Base-by-base conservation (phyloP, 2,888 invertebrate species). In the Parnassius smintheus region DNA sequence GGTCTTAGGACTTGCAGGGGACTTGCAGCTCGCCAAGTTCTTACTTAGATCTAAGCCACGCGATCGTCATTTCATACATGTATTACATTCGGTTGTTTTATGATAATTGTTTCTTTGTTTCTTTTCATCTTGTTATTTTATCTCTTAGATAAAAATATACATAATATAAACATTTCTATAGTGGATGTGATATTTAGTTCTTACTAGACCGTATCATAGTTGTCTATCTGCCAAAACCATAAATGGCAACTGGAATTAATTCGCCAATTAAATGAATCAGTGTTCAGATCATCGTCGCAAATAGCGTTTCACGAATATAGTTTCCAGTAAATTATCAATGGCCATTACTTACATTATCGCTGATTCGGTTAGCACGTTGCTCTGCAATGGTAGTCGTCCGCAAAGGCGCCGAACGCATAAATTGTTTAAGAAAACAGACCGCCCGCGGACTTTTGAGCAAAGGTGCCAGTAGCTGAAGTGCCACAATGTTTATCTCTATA, bases 361-460 rank as follows among this genome's bases (percentile, higher is more conserved):
- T 77, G 83, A 88, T 86, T 87, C 80, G 79, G 85, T 85, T 83
- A 82, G 78, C 78, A 75, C 78, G 75, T 78, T 18, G 59, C 77
- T 71, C 68, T 69, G 61, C 68, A 46, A 18, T 64, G 66, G 77
- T 76, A 76, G 70, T 71, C 67, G 69, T 69, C 73, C 68, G 71
- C 77, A 85, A 86, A 87, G 83, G 80, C 80, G 82, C 86, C 85
- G 85, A 75, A 68, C 77, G 68, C 80, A 86, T 89, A 88, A 88
- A 90, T 88, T 86, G 83, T 74, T 84, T 84, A 81, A 78, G 79
- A 76, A 83, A 82, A 80, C 73, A 71, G 87, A 86, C 86, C 88
- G 84, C 88, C 83, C 85, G 80, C 82, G 65, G 73, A 71, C 75
- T 70, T 68, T 70, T 67, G 71, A 70, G 44, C 53, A 61, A 61